phyloP scores from a whole-genome alignment of 53 echinoderm and acorn worm species.

The Holothuria scabra region DNA sequence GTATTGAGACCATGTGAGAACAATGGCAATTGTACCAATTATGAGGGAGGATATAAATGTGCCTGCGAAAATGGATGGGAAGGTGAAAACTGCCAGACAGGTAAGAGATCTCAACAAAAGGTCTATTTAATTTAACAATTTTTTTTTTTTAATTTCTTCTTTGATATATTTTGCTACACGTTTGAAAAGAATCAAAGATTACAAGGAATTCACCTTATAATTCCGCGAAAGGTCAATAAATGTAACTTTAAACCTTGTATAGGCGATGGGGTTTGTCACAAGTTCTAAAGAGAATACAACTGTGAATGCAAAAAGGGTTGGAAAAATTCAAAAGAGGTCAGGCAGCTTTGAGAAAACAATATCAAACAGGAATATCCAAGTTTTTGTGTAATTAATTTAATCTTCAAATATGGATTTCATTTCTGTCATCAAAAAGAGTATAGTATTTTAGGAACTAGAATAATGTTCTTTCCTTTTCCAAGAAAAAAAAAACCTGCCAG shows the following conservation, averaged over 20 bases:
- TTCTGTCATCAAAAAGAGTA: too few species aligned
- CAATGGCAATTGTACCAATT: constrained; percentile 24
- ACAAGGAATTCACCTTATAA: too few species aligned
- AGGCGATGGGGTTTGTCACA: background rate
- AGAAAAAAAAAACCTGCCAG: too few species aligned
- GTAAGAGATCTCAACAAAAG: background rate
- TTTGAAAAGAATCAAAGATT: too few species aligned
- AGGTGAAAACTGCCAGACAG: background rate
- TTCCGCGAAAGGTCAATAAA: background rate
- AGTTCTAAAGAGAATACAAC: background rate
- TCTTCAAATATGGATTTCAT: too few species aligned
- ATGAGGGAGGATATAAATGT: background rate
- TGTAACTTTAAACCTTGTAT: background rate
- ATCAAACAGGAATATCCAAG: background rate
- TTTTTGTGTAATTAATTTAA: too few species aligned
- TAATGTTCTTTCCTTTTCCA: too few species aligned
- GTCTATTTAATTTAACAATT: too few species aligned
- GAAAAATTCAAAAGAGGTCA: background rate
- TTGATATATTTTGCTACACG: too few species aligned
- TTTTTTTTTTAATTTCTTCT: too few species aligned
- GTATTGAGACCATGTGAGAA: background rate
- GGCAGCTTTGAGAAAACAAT: background rate
- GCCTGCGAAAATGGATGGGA: constrained; percentile 1
- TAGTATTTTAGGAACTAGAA: too few species aligned
- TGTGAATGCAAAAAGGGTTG: background rate